Evolutionary conservation across 2,113 vertebrate species (phyloP).

Genomic region (Sclerurus mexicanus): DNA sequence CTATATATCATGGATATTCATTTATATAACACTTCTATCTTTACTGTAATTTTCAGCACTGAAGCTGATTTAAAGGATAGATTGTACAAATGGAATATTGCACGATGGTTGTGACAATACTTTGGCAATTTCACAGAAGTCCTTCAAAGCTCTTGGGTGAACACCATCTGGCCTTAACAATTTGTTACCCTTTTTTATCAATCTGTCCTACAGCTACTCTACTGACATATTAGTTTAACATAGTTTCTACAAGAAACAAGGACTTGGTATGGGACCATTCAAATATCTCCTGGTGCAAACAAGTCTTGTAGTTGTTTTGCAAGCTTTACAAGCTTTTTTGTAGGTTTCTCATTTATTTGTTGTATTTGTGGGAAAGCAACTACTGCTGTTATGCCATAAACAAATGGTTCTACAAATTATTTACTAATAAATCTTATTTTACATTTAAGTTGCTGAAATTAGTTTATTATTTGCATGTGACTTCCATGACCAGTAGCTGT

Average conservation of each 20-base stretch:
- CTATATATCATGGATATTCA: not conserved
- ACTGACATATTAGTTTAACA: not conserved
- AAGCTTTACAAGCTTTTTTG: not conserved
- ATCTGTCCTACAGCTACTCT: not conserved
- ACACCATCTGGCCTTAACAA: constrained; percentile 7
- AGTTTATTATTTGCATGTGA: not conserved
- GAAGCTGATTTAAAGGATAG: not conserved
- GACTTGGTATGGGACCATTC: not conserved
- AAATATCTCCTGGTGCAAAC: not conserved
- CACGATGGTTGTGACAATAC: not conserved
- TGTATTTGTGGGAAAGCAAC: not conserved
- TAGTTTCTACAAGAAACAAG: not conserved
- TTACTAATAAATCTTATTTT: not conserved
- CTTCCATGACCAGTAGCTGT: not conserved
- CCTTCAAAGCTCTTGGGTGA: not conserved
- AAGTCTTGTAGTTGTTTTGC: not conserved
- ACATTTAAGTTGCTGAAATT: not conserved
- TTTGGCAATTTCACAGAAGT: not conserved
- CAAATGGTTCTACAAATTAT: not conserved
- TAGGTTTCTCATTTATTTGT: not conserved
- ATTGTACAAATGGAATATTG: not conserved
- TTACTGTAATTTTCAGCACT: not conserved
- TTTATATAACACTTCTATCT: not conserved
- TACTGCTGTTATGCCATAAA: not conserved
- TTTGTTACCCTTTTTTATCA: not conserved